Conservation (phyloP, 2,888 invertebrate genomes). For the Drosophila testacea region DNA sequence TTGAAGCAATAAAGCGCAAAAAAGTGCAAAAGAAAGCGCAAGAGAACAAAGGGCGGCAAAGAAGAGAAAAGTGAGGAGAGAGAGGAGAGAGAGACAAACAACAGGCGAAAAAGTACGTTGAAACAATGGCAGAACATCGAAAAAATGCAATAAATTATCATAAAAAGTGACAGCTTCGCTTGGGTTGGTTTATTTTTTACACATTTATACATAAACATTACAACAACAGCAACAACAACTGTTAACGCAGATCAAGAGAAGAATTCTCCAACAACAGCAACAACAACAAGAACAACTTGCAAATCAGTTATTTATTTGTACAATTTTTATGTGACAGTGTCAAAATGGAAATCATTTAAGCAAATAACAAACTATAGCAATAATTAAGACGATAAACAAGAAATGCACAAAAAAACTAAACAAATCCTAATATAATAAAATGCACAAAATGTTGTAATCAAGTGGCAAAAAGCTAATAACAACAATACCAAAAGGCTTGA, state of each 20-base stretch:
- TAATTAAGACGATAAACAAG: slow-evolving; percentile 23
- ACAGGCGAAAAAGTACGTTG: slow-evolving; percentile 16
- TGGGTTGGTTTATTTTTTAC: slow-evolving; percentile 25
- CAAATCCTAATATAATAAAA: slow-evolving; percentile 19
- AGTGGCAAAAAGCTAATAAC: slow-evolving; percentile 18
- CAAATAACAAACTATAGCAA: slow-evolving; percentile 30
- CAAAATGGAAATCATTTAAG: slow-evolving; percentile 75
- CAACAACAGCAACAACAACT: slow-evolving; percentile 29
- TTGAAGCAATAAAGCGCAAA: slow-evolving; percentile 42
- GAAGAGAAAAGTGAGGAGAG: slow-evolving; percentile 27
- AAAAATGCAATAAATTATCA: slow-evolving; percentile 71
- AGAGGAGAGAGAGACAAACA: slow-evolving; percentile 27
- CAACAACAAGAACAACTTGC: slow-evolving; percentile 30
- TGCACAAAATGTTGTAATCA: slow-evolving; percentile 69
- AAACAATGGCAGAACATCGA: slow-evolving; percentile 55
- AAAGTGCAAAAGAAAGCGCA: slow-evolving; percentile 58
- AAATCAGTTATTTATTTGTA: slow-evolving; percentile 18
- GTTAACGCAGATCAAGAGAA: slow-evolving; percentile 17
- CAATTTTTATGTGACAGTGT: slow-evolving; percentile 48
- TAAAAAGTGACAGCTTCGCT: slow-evolving; percentile 53
- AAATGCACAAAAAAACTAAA: slow-evolving; percentile 31
- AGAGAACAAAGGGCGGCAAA: slow-evolving; percentile 47
- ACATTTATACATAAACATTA: slow-evolving; percentile 41
- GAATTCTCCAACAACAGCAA: slow-evolving; percentile 23
- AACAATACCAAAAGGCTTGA: slow-evolving; percentile 18